phyloP scores from a whole-genome alignment of 2,113 vertebrate genomes.

The Psephotus haematonotus region DNA sequence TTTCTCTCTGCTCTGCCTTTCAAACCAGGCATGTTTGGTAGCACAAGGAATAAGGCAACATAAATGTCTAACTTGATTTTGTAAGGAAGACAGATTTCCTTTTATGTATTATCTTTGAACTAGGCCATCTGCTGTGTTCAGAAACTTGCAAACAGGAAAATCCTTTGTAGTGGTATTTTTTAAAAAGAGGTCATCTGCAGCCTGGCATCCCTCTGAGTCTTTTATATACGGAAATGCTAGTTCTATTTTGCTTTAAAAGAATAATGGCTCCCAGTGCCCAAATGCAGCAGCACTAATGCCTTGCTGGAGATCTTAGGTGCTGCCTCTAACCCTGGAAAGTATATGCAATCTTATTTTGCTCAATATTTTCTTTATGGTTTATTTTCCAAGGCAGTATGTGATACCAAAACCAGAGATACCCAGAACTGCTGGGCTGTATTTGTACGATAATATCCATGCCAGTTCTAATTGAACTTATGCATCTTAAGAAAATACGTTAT shows the following conservation, averaged over 20 bases:
- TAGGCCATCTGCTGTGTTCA: background rate
- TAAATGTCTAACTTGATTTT: background rate
- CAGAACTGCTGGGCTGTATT: background rate
- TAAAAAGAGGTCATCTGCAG: background rate
- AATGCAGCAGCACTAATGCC: background rate
- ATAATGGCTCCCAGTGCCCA: background rate
- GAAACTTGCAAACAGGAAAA: background rate
- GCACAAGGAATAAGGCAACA: background rate
- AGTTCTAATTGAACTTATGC: background rate
- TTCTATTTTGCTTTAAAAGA: background rate
- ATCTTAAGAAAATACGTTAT: background rate
- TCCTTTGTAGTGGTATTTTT: background rate
- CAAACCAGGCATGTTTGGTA: fast-evolving
- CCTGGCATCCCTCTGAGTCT: background rate
- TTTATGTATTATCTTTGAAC: background rate
- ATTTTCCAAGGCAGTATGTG: background rate
- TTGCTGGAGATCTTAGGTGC: background rate
- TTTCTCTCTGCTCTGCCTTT: background rate
- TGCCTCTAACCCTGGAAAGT: background rate
- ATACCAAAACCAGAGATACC: background rate
- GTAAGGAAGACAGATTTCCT: background rate
- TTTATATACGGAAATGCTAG: background rate
- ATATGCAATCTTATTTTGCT: background rate
- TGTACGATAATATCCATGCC: background rate
- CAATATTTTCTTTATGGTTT: background rate